phyloP scores from a whole-genome alignment of 2,113 vertebrate species.

The Menura novaehollandiae region DNA sequence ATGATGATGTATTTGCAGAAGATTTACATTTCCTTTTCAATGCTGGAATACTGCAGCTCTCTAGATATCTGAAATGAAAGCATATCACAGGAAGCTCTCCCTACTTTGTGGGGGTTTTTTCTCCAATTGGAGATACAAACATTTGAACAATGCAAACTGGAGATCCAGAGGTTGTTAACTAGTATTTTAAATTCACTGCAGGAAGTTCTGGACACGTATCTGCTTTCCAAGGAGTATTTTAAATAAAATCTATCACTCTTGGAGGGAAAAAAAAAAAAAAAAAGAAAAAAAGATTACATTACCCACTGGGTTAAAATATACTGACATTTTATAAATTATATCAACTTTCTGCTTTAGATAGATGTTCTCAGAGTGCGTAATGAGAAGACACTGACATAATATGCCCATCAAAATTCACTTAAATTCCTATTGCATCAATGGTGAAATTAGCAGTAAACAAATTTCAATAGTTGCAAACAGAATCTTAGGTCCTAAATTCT shows the following conservation, averaged over 20 bases:
- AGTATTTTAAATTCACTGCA: neutral
- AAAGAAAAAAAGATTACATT: neutral
- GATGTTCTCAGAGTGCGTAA: neutral
- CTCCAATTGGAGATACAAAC: neutral
- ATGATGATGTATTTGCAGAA: conserved; percentile 70
- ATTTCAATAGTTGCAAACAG: rapidly evolving
- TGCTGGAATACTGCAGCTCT: conserved; percentile 80
- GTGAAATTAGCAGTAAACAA: neutral
- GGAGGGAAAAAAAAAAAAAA: neutral
- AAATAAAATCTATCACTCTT: neutral
- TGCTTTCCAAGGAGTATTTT: neutral
- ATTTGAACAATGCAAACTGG: neutral
- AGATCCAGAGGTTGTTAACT: neutral
- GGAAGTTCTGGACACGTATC: neutral
- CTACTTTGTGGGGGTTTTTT: neutral
- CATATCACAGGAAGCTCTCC: neutral
- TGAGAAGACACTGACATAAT: neutral
- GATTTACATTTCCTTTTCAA: conserved; percentile 84
- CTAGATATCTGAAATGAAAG: conserved; percentile 77
- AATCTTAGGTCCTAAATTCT: neutral
- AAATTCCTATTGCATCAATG: neutral
- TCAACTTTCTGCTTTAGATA: neutral
- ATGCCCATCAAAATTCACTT: neutral
- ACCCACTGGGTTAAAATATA: neutral
- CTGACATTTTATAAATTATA: neutral